A percentile compares a stretch with the other conserved stretches of the same genome.
phyloP scores from a whole-genome alignment of 2,797 vertebrate species.

The Helostoma temminkii region DNA sequence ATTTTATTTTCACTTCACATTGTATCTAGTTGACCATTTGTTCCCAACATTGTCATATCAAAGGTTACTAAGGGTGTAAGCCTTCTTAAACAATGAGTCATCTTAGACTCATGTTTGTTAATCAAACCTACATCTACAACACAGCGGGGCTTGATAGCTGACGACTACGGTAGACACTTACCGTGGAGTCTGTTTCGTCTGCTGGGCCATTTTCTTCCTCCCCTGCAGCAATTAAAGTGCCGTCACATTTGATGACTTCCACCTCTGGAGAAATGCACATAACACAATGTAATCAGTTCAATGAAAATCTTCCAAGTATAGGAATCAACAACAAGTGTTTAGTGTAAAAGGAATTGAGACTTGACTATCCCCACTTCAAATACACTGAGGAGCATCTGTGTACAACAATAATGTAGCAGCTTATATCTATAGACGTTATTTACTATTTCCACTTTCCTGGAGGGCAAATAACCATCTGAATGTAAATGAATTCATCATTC shows the following conservation, averaged over 20 bases:
- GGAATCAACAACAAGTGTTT: constrained; percentile 42
- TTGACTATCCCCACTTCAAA: constrained; percentile 7
- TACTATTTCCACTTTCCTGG: background rate
- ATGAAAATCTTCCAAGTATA: constrained; percentile 25
- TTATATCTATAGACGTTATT: constrained; percentile 12
- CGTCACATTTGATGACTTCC: constrained; percentile 57
- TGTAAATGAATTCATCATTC: constrained; percentile 21
- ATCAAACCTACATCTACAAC: constrained; percentile 25
- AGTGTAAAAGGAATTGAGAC: constrained; percentile 24
- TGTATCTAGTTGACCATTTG: background rate
- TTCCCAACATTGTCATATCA: background rate
- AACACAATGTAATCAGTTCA: constrained; percentile 54
- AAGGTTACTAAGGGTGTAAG: constrained; percentile 34
- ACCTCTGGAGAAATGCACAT: constrained; percentile 64
- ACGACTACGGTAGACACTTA: constrained; percentile 40
- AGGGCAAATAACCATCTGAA: constrained; percentile 8
- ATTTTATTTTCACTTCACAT: background rate
- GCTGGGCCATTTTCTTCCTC: constrained; percentile 49
- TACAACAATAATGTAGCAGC: constrained; percentile 16
- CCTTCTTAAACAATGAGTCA: constrained; percentile 44
- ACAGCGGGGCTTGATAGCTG: constrained; percentile 21
- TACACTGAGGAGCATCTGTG: constrained; percentile 16
- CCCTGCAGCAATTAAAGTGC: constrained; percentile 25
- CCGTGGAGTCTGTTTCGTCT: constrained; percentile 53
- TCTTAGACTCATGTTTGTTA: constrained; percentile 7